phyloP scores from a whole-genome alignment of 2,797 vertebrate genomes.

The Diglossa cyanea region DNA sequence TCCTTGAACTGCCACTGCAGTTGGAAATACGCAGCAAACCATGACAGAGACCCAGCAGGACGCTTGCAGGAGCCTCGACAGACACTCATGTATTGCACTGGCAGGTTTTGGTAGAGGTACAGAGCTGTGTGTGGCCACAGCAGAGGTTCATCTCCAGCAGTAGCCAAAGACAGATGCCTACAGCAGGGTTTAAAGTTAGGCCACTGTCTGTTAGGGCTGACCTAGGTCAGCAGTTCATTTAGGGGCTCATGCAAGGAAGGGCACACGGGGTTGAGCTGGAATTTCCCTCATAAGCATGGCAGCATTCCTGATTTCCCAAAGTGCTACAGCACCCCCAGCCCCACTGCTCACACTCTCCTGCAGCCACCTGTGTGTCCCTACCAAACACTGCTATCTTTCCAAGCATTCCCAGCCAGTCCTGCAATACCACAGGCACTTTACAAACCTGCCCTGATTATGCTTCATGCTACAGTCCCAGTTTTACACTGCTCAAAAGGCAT shows the following conservation, averaged over 20 bases:
- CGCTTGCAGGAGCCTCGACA: neutral
- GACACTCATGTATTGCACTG: neutral
- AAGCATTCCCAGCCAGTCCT: neutral
- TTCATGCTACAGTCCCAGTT: neutral
- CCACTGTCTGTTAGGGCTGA: neutral
- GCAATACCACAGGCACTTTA: neutral
- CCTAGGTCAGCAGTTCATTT: neutral
- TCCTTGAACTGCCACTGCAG: neutral
- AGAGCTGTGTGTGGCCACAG: neutral
- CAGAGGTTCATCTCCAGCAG: neutral
- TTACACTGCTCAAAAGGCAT: neutral
- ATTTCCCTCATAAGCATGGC: neutral
- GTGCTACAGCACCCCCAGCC: neutral
- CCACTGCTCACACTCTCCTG: neutral
- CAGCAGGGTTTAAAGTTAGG: neutral
- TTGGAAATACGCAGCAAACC: neutral
- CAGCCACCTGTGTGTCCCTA: neutral
- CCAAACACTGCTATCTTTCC: neutral
- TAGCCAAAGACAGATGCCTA: neutral
- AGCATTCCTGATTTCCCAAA: neutral
- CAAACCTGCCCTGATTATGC: neutral
- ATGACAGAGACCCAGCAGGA: neutral
- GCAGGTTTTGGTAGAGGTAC: neutral
- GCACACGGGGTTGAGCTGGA: fast-evolving
- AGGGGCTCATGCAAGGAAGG: neutral